phyloP scores from a whole-genome alignment of 2,113 vertebrate species.

The western clawed frog (Xenopus tropicalis) region UCB_Xtro_10.0 CM004448.2:79987501-79988000 shows the following conservation, averaged over 20 bases:
- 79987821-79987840: slow-evolving; percentile 12
- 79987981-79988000: no score
- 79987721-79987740: background rate
- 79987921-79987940: no score
- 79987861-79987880: no score
- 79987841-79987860: background rate
- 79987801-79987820: background rate
- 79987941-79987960: no score
- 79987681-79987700: no score
- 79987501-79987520: slow-evolving; percentile 43
- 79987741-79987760: background rate
- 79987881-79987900: no score
- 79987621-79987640: slow-evolving; percentile 32
- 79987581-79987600: slow-evolving; percentile 30
- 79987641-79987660: background rate
- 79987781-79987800: background rate
- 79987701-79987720: background rate
- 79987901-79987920: no score
- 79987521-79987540: slow-evolving; percentile 36
- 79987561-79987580: slow-evolving; percentile 41
- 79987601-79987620: slow-evolving; percentile 32
- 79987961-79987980: no score
- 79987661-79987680: no score
- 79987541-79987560: slow-evolving; percentile 39
- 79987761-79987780: slow-evolving; percentile 8